These are phyloP conservation scores for Machimus rusticus DNA, from an alignment of 2,888 invertebrate species.

Conservation along the genomic window DNA sequence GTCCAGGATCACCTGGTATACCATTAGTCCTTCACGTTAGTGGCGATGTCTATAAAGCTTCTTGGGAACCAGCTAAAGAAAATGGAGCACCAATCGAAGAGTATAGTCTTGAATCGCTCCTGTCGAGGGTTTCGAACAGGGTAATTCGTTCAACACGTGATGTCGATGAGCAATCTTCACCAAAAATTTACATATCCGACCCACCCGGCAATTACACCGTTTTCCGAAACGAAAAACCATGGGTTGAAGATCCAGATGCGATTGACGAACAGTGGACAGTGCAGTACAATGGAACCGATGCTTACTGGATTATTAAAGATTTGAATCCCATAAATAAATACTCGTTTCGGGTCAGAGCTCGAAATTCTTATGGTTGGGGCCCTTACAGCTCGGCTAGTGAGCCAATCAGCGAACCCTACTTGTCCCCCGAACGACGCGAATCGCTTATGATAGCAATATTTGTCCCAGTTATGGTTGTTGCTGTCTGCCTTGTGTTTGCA, in stretches of 20 bases:
- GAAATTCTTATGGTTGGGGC: conserved; percentile 84
- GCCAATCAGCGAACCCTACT: conserved; percentile 61
- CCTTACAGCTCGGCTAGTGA: conserved; percentile 75
- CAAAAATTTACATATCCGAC: conserved; percentile 48
- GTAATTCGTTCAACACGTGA: conserved; percentile 49
- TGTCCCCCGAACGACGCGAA: conserved; percentile 58
- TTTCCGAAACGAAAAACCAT: conserved; percentile 59
- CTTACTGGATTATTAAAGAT: conserved; percentile 81
- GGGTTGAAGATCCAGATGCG: conserved; percentile 67
- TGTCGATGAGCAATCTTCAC: background rate
- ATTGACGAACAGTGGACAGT: conserved; percentile 67
- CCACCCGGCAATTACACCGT: conserved; percentile 59
- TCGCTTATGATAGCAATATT: conserved; percentile 70
- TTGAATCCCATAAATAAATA: conserved; percentile 69
- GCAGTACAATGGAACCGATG: conserved; percentile 81
- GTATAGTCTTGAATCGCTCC: conserved; percentile 80
- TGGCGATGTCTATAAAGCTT: conserved; percentile 77
- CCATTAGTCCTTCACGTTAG: conserved; percentile 78
- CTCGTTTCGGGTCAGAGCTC: conserved; percentile 78
- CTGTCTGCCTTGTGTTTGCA: conserved; percentile 56
- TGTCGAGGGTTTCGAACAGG: conserved; percentile 51
- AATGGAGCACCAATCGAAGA: conserved; percentile 78
- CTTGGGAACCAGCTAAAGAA: conserved; percentile 80
- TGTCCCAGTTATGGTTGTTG: conserved; percentile 66
- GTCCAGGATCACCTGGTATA: conserved; percentile 80